phyloP scores from a whole-genome alignment of 2,797 vertebrate genomes.

The Rousettus madagascariensis region DNA sequence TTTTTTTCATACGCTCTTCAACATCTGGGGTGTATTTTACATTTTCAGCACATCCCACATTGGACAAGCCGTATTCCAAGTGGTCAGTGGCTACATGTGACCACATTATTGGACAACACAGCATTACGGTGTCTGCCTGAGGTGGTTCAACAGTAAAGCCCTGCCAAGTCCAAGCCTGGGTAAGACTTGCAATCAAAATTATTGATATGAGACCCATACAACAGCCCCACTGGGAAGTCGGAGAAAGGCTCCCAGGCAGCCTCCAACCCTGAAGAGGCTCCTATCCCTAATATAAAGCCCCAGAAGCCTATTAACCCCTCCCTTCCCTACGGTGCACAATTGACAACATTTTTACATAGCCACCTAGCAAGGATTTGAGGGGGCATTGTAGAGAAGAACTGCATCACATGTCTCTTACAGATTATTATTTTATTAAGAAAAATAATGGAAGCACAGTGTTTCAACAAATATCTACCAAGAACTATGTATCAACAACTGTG shows the following conservation, averaged over 20 bases:
- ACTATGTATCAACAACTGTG: neutral
- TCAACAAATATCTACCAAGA: neutral
- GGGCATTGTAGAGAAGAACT: neutral
- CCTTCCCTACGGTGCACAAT: neutral
- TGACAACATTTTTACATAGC: neutral
- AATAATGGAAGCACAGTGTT: neutral
- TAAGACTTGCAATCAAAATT: neutral
- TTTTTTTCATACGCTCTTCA: neutral
- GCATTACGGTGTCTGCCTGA: neutral
- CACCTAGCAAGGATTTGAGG: neutral
- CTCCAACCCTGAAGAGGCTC: neutral
- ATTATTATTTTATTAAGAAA: conserved; percentile 30
- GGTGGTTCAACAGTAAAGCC: neutral
- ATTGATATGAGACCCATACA: neutral
- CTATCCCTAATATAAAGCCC: neutral
- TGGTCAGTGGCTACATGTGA: neutral
- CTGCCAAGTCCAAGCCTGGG: neutral
- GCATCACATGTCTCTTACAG: neutral
- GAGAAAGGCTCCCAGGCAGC: neutral
- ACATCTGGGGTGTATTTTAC: neutral
- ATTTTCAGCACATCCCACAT: neutral
- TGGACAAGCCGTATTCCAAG: neutral
- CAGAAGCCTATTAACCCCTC: neutral
- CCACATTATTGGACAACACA: neutral
- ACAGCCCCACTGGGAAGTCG: neutral